Conservation (phyloP, 2,797 vertebrate species). For the Pangasius macronema region DNA sequence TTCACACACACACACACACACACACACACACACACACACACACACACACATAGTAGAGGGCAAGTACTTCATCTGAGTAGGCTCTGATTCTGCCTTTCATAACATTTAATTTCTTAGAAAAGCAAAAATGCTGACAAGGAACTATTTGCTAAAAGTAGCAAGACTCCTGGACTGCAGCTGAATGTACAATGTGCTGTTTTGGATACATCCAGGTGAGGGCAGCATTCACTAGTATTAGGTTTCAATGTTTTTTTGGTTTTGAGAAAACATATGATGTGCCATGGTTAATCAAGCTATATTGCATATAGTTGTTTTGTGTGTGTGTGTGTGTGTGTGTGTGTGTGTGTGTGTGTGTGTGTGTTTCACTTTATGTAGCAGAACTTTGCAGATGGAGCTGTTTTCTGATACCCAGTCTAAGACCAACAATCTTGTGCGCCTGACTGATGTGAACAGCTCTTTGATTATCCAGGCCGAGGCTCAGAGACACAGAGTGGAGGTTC, state of each 20-base stretch:
- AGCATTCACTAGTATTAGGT: conserved; percentile 26
- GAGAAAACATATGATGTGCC: not conserved
- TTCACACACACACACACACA: too few species aligned
- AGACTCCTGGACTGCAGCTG: not conserved
- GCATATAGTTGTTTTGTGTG: not conserved
- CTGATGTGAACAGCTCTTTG: conserved; percentile 14
- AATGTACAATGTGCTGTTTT: not conserved
- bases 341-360: not conserved
- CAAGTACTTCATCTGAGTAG: not conserved
- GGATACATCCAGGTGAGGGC: conserved; percentile 40
- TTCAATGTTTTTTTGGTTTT: not conserved
- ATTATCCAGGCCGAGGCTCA: not conserved
- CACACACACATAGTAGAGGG: too few species aligned
- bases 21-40: too few species aligned
- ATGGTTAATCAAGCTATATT: conserved; percentile 8
- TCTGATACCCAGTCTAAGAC: not conserved
- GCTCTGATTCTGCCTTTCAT: not conserved
- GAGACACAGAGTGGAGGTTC: conserved; percentile 62
- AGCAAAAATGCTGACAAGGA: conserved; percentile 15
- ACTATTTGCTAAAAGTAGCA: not conserved
- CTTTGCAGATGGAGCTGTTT: not conserved
- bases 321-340: not conserved
- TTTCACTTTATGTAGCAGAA: conserved; percentile 27
- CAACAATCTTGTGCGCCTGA: conserved; percentile 2
- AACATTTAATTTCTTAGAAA: conserved; percentile 19